Evolutionary conservation across 2,888 invertebrate species (phyloP), one percentile per base, ranked within the genome.

Genomic region (Chesias legatella): DNA sequence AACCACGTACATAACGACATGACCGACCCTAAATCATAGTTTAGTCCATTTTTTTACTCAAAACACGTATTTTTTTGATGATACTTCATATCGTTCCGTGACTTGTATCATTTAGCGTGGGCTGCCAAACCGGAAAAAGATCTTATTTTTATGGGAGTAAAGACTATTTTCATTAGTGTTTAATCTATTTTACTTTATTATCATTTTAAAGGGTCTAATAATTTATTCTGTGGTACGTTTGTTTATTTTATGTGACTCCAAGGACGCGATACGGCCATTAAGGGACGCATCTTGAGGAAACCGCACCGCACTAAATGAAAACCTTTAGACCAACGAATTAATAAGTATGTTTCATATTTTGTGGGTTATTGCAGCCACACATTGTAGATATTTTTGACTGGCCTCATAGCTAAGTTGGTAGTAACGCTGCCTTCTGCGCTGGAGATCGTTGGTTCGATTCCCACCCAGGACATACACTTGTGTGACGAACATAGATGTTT

Each of bases 151-250:
- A n/a, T 1, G 13, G 1, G 0, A 3, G 27, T 23, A 48, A n/a
- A 17, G 46, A 30, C 28, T 13, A 4, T 27, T 40, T 44, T 44
- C 1, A 20, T 6, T 6, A 10, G 41, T 6, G 6, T 34, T 48
- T 51, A 49, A 51, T 53, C 43, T 47, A 40, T 53, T 53, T 47
- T 51, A 51, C 35, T 50, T 50, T 44, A 47, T 43, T 39, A 17
- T 43, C 40, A 43, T 49, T 51, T 49, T 50, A 47, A 43, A 42
- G 51, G 48, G 38, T 43, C 33, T 43, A 49, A 49, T 51, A 51
- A 54, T 51, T 51, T 51, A 49, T 54, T 35, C 49, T 47, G 45
- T 43, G 48, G 51, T 40, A 39, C 33, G 45, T 46, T 45, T 49
- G 47, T 51, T 48, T 49, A 46, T 48, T 49, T 53, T 38, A 54